A percentile compares a stretch with the other conserved stretches of the same genome.
These are phyloP conservation scores for Amphiduros pacificus DNA, from an alignment of 2,888 invertebrate species.

Conservation along the genomic window DNA sequence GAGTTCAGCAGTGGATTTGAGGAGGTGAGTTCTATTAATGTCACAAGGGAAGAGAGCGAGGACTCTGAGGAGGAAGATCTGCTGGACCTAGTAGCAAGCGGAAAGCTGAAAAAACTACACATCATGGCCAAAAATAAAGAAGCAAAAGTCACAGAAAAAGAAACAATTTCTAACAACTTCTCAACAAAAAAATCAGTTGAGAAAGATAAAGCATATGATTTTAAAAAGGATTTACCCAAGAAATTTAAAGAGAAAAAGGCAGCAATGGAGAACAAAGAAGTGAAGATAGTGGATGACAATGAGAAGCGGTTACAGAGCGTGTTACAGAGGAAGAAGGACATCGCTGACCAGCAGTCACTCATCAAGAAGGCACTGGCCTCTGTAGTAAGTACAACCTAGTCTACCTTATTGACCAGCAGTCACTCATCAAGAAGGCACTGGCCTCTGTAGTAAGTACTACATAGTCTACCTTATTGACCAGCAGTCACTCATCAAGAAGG, in stretches of 20 bases:
- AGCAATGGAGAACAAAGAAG: too few relatives aligned
- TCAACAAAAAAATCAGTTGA: neutral
- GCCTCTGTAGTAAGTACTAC: too few relatives aligned
- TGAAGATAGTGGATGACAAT: too few relatives aligned
- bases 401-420: too few relatives aligned
- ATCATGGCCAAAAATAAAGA: neutral
- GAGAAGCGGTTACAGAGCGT: slow-evolving; percentile 21
- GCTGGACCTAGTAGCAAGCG: neutral
- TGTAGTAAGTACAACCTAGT: slow-evolving; percentile 29
- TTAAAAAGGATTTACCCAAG: too few relatives aligned
- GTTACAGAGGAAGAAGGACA: slow-evolving; percentile 17
- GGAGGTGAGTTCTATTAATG: neutral
- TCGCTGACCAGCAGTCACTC: slow-evolving; percentile 12
- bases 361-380: slow-evolving; percentile 19
- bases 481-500: too few relatives aligned
- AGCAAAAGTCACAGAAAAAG: neutral
- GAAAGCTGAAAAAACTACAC: neutral
- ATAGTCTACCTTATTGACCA: too few relatives aligned
- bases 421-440: too few relatives aligned
- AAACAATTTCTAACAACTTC: neutral
- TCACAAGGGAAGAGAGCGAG: neutral
- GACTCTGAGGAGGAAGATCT: neutral
- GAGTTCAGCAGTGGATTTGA: neutral
- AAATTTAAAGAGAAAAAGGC: too few relatives aligned
- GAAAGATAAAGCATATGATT: neutral